Percentiles rank a stretch among this genome's conserved stretches.
Conservation (phyloP, 2,888 invertebrate genomes). For the Oligia fasciuncula region DNA sequence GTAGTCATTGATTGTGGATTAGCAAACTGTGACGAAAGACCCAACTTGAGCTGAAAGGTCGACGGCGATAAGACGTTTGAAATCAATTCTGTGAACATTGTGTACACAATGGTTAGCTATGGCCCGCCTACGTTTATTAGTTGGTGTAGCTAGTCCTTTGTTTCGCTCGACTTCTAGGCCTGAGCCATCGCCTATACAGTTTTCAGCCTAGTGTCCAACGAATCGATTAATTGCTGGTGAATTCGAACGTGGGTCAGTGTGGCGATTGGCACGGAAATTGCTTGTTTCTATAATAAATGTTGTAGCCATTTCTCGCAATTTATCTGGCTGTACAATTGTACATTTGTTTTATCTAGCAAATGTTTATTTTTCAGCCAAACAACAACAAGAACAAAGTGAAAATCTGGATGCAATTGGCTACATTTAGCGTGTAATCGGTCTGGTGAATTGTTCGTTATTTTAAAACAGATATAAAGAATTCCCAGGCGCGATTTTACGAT, state of each 20-base stretch:
- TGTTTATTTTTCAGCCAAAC: conserved; percentile 41
- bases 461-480: conserved; percentile 15
- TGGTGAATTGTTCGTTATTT: background rate
- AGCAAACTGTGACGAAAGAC: conserved; percentile 60
- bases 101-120: conserved; percentile 46
- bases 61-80: conserved; percentile 50
- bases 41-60: conserved; percentile 51
- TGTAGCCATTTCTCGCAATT: conserved; percentile 43
- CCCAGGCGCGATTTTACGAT: conserved; percentile 12
- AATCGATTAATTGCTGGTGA: conserved; percentile 59
- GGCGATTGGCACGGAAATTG: conserved; percentile 59
- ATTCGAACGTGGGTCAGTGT: conserved; percentile 53
- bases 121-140: conserved; percentile 23
- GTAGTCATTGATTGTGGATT: conserved; percentile 52
- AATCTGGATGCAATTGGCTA: conserved; percentile 7
- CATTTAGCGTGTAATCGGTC: background rate
- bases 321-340: conserved; percentile 44
- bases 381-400: conserved; percentile 19
- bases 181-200: conserved; percentile 17
- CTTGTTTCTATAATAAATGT: conserved; percentile 51
- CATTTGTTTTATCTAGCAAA: conserved; percentile 50
- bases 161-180: conserved; percentile 36
- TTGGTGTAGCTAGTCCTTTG: conserved; percentile 26
- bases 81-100: conserved; percentile 48
- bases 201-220: conserved; percentile 31